A percentile compares a stretch with the other conserved stretches of the same genome.
Conservation (phyloP, 2,113 vertebrate genomes). For the Excalfactoria chinensis region DNA sequence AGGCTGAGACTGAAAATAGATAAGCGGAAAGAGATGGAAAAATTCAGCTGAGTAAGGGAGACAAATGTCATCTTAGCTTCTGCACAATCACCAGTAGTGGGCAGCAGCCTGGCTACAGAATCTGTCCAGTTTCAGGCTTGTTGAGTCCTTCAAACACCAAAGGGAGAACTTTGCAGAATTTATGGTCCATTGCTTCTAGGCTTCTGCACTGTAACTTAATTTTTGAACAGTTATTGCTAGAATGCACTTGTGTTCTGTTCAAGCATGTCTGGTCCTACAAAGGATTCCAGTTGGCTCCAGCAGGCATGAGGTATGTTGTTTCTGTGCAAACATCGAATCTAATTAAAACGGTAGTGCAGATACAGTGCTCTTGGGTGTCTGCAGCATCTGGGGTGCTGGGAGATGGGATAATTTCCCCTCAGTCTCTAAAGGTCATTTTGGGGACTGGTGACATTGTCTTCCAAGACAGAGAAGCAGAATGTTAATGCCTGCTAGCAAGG, state of each 20-base stretch:
- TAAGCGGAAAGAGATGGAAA: neutral
- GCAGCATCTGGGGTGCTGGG: neutral
- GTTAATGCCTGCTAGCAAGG: neutral
- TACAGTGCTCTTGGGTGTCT: neutral
- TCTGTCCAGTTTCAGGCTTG: neutral
- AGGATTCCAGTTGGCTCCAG: constrained; percentile 37
- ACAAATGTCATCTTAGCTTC: neutral
- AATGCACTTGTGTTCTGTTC: constrained; percentile 1
- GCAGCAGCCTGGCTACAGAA: neutral
- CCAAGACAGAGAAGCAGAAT: neutral
- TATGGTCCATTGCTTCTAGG: neutral
- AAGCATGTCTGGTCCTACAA: neutral
- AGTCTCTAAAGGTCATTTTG: neutral
- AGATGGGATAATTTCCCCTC: neutral
- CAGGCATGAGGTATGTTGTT: constrained; percentile 30
- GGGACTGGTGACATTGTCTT: neutral
- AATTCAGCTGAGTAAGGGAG: neutral
- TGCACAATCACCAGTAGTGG: neutral
- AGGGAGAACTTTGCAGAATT: neutral
- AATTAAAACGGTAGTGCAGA: neutral
- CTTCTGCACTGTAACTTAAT: neutral
- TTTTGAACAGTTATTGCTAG: neutral
- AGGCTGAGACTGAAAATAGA: neutral
- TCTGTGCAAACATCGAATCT: constrained; percentile 47
- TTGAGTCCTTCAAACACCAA: neutral